These are phyloP conservation scores for Cheilosia urbana DNA, from an alignment of 2,888 invertebrate genomes.

Conservation along the genomic window DNA sequence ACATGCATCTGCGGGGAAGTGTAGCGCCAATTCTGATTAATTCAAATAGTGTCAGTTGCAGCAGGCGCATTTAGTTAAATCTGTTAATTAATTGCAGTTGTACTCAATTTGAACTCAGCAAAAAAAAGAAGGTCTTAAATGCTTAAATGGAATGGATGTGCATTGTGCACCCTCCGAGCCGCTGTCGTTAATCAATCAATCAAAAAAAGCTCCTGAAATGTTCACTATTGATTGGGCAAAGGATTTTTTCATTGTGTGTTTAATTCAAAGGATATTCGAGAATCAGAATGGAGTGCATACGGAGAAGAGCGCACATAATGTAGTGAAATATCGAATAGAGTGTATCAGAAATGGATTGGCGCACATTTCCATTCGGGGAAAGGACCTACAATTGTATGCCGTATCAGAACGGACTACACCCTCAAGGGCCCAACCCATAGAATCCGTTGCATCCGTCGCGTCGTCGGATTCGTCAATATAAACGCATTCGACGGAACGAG, in stretches of 20 bases:
- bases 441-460: no score
- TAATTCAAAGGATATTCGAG: constrained; percentile 1
- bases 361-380: no score
- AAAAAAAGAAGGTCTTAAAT: constrained; percentile 3
- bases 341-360: no score
- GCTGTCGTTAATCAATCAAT: constrained; percentile 41
- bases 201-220: background rate
- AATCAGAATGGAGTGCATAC: background rate
- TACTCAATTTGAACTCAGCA: background rate
- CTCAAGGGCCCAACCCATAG: no score
- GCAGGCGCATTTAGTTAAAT: constrained; percentile 5
- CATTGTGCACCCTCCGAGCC: background rate
- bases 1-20: background rate
- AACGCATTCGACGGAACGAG: no score
- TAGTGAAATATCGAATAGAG: background rate
- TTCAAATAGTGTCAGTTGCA: constrained; percentile 11
- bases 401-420: no score
- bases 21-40: constrained; percentile 10
- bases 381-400: no score
- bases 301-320: background rate
- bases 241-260: background rate
- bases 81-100: constrained; percentile 26
- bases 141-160: no score
- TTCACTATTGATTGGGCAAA: background rate
- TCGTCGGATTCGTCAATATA: no score